Evolutionary conservation across 2,797 vertebrate genomes (phyloP).

Genomic region (Leucoraja ocellata): DNA sequence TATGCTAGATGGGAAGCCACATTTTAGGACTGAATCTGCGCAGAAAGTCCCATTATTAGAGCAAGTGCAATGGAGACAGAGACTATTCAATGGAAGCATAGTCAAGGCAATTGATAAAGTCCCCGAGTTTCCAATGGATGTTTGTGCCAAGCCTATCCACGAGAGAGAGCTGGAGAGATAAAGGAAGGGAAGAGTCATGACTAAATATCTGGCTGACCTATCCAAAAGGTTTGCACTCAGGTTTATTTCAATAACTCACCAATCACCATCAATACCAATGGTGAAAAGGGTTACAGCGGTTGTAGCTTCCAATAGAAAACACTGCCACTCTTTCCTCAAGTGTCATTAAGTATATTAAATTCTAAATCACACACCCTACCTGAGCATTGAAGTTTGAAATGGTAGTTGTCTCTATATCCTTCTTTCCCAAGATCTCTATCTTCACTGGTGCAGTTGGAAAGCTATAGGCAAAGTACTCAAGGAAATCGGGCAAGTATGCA

Average conservation of each 20-base stretch:
- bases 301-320: background rate
- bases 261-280: background rate
- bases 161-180: too few species aligned
- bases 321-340: background rate
- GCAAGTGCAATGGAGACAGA: too few species aligned
- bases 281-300: background rate
- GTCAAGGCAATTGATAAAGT: too few species aligned
- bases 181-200: too few species aligned
- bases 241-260: background rate
- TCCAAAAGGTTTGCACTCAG: background rate
- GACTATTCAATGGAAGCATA: too few species aligned
- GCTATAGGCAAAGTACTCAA: constrained; percentile 95
- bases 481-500: constrained; percentile 87
- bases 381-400: constrained; percentile 96
- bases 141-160: background rate
- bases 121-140: too few species aligned
- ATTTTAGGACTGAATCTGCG: too few species aligned
- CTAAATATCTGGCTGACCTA: background rate
- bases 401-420: constrained; percentile 97
- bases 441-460: constrained; percentile 93
- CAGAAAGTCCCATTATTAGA: too few species aligned
- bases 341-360: constrained; percentile 42
- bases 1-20: too few species aligned
- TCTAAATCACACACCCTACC: constrained; percentile 60
- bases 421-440: constrained; percentile 97